phyloP scores from a whole-genome alignment of 2,113 vertebrate species.

The Odontesthes bonariensis region DNA sequence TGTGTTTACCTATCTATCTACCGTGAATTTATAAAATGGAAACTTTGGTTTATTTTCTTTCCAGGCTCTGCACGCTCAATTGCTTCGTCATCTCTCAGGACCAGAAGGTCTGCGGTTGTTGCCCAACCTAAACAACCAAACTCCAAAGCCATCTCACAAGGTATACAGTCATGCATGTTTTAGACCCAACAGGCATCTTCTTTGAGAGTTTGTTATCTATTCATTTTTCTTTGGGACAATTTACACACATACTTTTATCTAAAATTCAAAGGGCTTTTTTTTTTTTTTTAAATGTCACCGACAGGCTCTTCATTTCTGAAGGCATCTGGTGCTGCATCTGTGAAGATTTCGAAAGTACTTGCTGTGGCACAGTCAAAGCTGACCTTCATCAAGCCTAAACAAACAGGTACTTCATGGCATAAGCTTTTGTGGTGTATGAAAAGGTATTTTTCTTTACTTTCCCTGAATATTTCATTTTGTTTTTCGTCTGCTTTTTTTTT shows the following conservation, averaged over 20 bases:
- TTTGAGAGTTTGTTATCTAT: neutral
- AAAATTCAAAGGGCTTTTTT: neutral
- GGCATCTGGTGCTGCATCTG: slow-evolving; percentile 34
- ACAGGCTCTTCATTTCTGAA: slow-evolving; percentile 62
- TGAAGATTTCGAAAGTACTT: slow-evolving; percentile 68
- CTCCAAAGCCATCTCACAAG: slow-evolving; percentile 52
- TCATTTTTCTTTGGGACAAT: neutral
- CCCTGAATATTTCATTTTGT: neutral
- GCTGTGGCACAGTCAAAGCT: slow-evolving; percentile 89
- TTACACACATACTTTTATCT: neutral
- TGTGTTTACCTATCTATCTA: no score
- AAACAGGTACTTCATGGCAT: slow-evolving; percentile 82
- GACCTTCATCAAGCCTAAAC: slow-evolving; percentile 87
- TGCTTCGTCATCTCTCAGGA: slow-evolving; percentile 43
- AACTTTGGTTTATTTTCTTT: neutral
- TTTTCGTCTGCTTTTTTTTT: rapidly evolving
- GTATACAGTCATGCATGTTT: slow-evolving; percentile 45
- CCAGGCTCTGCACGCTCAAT: slow-evolving; percentile 56
- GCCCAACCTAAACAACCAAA: slow-evolving; percentile 44
- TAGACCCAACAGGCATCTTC: no score
- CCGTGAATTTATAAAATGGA: neutral
- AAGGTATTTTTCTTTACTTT: neutral
- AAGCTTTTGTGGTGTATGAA: neutral
- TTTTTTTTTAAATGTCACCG: neutral
- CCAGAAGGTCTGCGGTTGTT: slow-evolving; percentile 36